Base-by-base conservation (phyloP, 1,140 invertebrate species). In the Drosophila murphyi region DNA sequence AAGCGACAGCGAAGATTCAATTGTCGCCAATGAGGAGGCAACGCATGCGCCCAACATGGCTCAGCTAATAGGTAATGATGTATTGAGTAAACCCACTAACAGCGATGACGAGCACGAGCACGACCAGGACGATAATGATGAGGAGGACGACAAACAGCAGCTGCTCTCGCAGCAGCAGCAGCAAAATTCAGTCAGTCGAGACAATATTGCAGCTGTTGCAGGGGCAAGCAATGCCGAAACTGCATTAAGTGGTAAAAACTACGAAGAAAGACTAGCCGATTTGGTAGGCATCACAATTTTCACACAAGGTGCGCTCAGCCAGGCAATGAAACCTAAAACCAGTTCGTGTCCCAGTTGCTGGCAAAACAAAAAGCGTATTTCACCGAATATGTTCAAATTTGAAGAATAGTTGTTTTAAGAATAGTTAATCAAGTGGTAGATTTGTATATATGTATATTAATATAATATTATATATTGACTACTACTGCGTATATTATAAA, bases 261-360 rank as follows among this genome's bases (percentile, higher is more conserved):
- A 91, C 83, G 91, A 92, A 91, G 82, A 91, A 80, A 92, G 78
- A 80, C 74, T 91, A n/a, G 79, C 91, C 7, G 86, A 90, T 76
- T 68, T 92, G 91, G 91, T 92, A 92, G 76, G 91, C 80, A 83
- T 87, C 72, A 72, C 52, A 62, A 72, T 78, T 64, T 50, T 80
- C 35, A 74, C 8, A 47, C 43, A 60, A 73, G 51, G 80, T 79
- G 60, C 50, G 69, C 51, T 60, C 32, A 73, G 54, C 57, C 71
- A 82, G 71, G 55, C 35, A 80, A 86, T 78, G 78, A 86, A 86
- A 76, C 65, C 65, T 8, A 12, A 10, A 56, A 39, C 35, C 45
- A 10, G 12, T 8, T 10, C 12, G 43, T 34, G n/a, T 5, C 3
- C 43, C n/a, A 35, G 43, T 48, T 10, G 12, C 43, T 60, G 7